Evolutionary conservation across 2,113 vertebrate species (phyloP).

Genomic region (Sus scrofa): DNA sequence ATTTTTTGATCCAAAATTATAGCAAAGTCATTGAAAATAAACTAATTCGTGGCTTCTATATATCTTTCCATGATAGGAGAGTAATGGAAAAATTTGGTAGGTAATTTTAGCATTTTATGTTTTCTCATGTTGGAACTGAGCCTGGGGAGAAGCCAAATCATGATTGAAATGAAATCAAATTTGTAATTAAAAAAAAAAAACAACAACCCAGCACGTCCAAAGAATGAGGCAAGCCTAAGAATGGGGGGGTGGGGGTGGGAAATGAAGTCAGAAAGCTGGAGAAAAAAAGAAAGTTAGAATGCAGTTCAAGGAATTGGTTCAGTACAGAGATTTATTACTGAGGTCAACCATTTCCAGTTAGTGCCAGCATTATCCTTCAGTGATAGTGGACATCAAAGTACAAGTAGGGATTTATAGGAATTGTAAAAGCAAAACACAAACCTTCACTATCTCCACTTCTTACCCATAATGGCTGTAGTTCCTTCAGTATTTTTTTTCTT

Average conservation of each 20-base stretch:
- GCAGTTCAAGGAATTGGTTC: background rate
- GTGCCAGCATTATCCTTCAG: background rate
- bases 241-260: background rate
- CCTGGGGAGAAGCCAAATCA: background rate
- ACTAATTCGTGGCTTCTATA: background rate
- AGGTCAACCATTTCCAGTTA: background rate
- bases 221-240: background rate
- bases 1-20: conserved; percentile 20
- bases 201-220: background rate
- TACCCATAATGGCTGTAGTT: background rate
- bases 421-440: background rate
- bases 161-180: background rate
- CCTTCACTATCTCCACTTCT: background rate
- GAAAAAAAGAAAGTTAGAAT: background rate
- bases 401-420: background rate
- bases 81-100: background rate
- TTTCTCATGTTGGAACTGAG: background rate
- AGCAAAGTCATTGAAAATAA: background rate
- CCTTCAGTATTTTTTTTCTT: background rate
- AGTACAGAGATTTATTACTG: background rate
- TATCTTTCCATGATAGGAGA: background rate
- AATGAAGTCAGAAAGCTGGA: background rate
- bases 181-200: background rate
- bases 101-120: background rate
- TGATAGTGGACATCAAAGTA: background rate